Evolutionary conservation across 2,113 vertebrate species (phyloP).

Genomic region (Engraulis encrasicolus): DNA sequence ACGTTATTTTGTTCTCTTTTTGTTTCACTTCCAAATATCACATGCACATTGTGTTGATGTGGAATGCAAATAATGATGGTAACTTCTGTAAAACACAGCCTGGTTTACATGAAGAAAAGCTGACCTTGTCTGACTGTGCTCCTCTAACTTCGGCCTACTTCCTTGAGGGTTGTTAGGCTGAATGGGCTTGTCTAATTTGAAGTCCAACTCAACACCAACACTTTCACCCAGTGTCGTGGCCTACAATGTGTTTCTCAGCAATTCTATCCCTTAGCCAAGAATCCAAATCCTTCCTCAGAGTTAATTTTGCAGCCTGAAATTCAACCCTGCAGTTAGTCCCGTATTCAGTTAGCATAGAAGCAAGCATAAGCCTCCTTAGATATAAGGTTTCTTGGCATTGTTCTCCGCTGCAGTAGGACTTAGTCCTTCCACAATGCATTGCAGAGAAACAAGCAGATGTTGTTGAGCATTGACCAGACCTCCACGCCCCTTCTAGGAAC

Average conservation of each 20-base stretch:
- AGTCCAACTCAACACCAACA: neutral
- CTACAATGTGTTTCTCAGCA: constrained; percentile 55
- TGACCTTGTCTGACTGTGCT: neutral
- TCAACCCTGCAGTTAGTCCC: constrained; percentile 56
- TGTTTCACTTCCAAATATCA: neutral
- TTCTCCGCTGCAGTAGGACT: constrained; percentile 44
- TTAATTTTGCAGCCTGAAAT: constrained; percentile 54
- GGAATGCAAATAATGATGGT: neutral
- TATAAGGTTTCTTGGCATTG: constrained; percentile 53
- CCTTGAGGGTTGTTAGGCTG: neutral
- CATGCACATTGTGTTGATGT: neutral
- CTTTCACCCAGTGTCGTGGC: neutral
- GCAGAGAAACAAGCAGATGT: neutral
- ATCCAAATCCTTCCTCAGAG: constrained; percentile 34
- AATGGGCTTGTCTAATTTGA: constrained; percentile 11
- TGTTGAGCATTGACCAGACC: neutral
- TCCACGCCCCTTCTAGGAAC: neutral
- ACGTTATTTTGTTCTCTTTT: neutral
- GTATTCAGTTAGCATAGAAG: constrained; percentile 18
- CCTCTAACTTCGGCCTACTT: neutral
- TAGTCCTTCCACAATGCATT: constrained; percentile 8
- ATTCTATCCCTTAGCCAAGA: constrained; percentile 50
- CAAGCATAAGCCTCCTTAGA: constrained; percentile 17
- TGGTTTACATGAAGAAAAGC: neutral
- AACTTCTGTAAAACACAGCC: neutral